Conservation (phyloP, 2,113 vertebrate species). For the Phainopepla nitens region DNA sequence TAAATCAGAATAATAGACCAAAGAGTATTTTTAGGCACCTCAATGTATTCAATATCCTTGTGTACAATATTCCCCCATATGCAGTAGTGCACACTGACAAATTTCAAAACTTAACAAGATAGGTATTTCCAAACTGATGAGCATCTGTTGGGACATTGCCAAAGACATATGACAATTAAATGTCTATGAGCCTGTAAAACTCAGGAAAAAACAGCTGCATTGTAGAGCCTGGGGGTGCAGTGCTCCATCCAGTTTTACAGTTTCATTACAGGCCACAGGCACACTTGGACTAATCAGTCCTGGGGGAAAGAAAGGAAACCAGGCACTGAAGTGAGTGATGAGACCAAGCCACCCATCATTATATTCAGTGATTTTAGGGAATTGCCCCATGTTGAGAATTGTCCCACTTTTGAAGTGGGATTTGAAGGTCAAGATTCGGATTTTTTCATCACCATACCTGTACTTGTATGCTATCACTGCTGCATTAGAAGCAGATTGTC, state of each 20-base stretch:
- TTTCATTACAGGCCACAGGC: neutral
- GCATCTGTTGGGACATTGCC: neutral
- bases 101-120: neutral
- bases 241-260: neutral
- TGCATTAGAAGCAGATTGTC: neutral
- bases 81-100: neutral
- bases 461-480: neutral
- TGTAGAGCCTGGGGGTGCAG: rapidly evolving
- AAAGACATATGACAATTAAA: neutral
- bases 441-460: neutral
- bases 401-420: neutral
- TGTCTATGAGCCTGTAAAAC: neutral
- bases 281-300: neutral
- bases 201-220: neutral
- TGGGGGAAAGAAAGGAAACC: neutral
- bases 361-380: neutral
- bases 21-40: neutral
- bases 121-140: neutral
- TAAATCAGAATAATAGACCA: neutral
- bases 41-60: neutral
- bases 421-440: neutral
- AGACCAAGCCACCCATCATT: neutral
- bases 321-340: neutral
- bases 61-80: neutral
- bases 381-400: neutral